Evolutionary conservation across 2,888 invertebrate genomes (phyloP).

Genomic region (Drosophila pegasa): DNA sequence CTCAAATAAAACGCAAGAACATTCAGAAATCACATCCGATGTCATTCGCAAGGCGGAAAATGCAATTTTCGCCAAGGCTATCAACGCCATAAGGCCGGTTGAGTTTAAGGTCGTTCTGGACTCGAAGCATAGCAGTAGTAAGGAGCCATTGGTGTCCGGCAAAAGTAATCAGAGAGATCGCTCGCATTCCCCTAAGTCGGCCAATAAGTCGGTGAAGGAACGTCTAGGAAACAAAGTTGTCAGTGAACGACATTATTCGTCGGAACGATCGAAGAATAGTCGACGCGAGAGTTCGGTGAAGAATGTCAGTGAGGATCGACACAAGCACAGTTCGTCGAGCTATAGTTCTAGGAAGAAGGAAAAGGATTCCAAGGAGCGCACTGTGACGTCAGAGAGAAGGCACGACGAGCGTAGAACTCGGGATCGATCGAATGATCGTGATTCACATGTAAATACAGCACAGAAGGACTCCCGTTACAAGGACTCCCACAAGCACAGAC

Average conservation of each 20-base stretch:
- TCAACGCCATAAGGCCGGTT: conserved; percentile 91
- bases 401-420: conserved; percentile 39
- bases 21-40: conserved; percentile 92
- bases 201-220: conserved; percentile 89
- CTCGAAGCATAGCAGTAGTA: conserved; percentile 84
- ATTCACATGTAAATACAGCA: conserved; percentile 24
- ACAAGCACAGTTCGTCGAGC: conserved; percentile 34
- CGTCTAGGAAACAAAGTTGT: conserved; percentile 88
- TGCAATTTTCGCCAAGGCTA: conserved; percentile 95
- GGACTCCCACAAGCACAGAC: conserved; percentile 36
- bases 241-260: conserved; percentile 59
- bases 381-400: conserved; percentile 19
- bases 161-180: conserved; percentile 65
- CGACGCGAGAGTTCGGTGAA: conserved; percentile 30
- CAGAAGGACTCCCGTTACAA: conserved; percentile 21
- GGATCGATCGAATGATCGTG: conserved; percentile 35
- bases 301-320: conserved; percentile 32
- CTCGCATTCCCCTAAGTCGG: conserved; percentile 61
- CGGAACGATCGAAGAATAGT: conserved; percentile 48
- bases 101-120: conserved; percentile 86
- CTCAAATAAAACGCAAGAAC: conserved; percentile 82
- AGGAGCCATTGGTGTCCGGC: conserved; percentile 81
- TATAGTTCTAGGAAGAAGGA: conserved; percentile 50
- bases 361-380: conserved; percentile 47
- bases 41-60: conserved; percentile 96